A percentile compares a stretch with the other conserved stretches of the same genome.
Evolutionary conservation across 2,888 invertebrate species (phyloP).

Genomic region (Athrips mouffetella): DNA sequence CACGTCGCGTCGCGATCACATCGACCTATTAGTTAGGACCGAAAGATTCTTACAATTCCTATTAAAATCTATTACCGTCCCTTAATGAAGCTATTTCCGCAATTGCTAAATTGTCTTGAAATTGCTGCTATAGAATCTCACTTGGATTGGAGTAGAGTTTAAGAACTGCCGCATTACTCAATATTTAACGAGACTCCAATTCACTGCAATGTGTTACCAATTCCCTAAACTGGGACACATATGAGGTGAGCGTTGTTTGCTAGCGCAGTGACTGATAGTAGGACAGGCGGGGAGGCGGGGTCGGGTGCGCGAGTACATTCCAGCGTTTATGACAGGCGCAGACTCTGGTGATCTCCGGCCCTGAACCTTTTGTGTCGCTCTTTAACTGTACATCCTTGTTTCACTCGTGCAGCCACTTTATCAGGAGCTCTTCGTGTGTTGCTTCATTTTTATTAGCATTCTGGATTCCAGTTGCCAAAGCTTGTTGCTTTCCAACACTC

Average conservation of each 20-base stretch:
- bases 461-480: background rate
- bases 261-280: slow-evolving; percentile 49
- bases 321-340: slow-evolving; percentile 50
- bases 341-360: slow-evolving; percentile 34
- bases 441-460: slow-evolving; percentile 24
- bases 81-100: slow-evolving; percentile 13
- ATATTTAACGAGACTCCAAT: slow-evolving; percentile 2
- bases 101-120: slow-evolving; percentile 14
- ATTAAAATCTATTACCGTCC: background rate
- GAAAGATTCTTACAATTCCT: slow-evolving; percentile 11
- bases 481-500: background rate
- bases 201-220: slow-evolving; percentile 19
- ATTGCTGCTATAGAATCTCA: slow-evolving; percentile 1
- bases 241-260: slow-evolving; percentile 43
- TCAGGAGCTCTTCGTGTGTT: slow-evolving; percentile 23
- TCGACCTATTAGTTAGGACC: slow-evolving; percentile 34
- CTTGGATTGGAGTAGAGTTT: too few species aligned
- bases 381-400: slow-evolving; percentile 34
- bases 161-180: background rate
- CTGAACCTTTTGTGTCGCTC: slow-evolving; percentile 35
- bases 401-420: slow-evolving; percentile 34
- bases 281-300: slow-evolving; percentile 30
- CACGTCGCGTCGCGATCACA: slow-evolving; percentile 42
- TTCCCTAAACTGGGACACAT: slow-evolving; percentile 29
- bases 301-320: slow-evolving; percentile 42